Percentiles rank a stretch among this genome's conserved stretches.
These are phyloP conservation scores for Cochlearius cochlearius DNA, from an alignment of 2,113 vertebrate species.

Conservation along the genomic window DNA sequence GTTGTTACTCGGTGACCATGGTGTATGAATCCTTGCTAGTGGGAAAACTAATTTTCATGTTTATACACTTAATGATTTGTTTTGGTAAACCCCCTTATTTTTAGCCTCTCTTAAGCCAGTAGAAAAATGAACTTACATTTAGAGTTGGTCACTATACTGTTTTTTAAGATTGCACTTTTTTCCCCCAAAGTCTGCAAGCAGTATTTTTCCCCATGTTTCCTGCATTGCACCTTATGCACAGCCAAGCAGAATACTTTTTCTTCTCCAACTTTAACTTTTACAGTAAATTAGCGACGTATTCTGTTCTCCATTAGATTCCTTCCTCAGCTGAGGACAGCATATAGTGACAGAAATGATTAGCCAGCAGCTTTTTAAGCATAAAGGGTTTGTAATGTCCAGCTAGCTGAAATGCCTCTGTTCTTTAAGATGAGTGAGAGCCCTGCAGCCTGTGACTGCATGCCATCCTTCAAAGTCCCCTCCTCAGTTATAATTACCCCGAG, in stretches of 20 bases:
- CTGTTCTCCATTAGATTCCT: background rate
- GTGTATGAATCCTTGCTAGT: background rate
- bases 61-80: background rate
- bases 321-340: background rate
- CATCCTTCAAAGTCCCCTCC: background rate
- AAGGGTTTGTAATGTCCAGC: background rate
- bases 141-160: background rate
- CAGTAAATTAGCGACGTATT: background rate
- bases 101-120: background rate
- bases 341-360: background rate
- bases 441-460: background rate
- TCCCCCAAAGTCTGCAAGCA: background rate
- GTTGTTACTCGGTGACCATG: background rate
- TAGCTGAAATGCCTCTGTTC: background rate
- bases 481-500: background rate
- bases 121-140: background rate
- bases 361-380: background rate
- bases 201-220: background rate
- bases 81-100: background rate
- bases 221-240: background rate
- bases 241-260: background rate
- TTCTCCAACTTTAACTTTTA: background rate
- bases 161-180: background rate
- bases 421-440: background rate
- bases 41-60: background rate